Percentiles rank a stretch among this genome's conserved stretches.
Conservation (phyloP, 2,797 vertebrate species). For the Antennarius maculatus region DNA sequence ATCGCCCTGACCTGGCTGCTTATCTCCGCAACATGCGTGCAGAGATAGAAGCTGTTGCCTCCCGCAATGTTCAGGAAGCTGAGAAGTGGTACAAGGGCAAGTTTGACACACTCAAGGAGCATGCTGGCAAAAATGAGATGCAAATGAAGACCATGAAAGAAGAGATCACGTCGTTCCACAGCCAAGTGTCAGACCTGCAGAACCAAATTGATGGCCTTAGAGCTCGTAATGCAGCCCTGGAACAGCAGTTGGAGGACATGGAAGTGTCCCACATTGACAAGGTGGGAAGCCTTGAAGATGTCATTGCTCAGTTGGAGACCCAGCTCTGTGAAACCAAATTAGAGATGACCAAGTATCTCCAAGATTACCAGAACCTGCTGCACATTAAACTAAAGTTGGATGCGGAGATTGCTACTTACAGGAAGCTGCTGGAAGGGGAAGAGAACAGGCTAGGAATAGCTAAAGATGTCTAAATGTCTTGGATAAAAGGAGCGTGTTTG, state of each 20-base stretch:
- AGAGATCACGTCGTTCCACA: slow-evolving; percentile 81
- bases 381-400: slow-evolving; percentile 84
- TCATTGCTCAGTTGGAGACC: slow-evolving; percentile 82
- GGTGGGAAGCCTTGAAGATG: slow-evolving; percentile 62
- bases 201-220: slow-evolving; percentile 82
- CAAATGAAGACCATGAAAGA: slow-evolving; percentile 83
- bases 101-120: slow-evolving; percentile 82
- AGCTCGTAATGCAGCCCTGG: slow-evolving; percentile 78
- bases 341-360: slow-evolving; percentile 79
- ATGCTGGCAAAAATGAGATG: slow-evolving; percentile 80
- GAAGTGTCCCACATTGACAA: slow-evolving; percentile 82
- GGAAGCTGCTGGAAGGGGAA: slow-evolving; percentile 86
- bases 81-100: slow-evolving; percentile 89
- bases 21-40: slow-evolving; percentile 79
- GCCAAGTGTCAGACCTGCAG: slow-evolving; percentile 82
- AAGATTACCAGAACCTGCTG: slow-evolving; percentile 80
- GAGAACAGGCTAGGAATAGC: slow-evolving; percentile 83
- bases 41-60: slow-evolving; percentile 83
- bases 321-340: slow-evolving; percentile 85
- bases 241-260: slow-evolving; percentile 86
- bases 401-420: slow-evolving; percentile 86
- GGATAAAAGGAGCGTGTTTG: slow-evolving; percentile 23
- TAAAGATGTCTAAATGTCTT: slow-evolving; percentile 59
- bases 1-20: slow-evolving; percentile 77
- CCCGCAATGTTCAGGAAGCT: slow-evolving; percentile 84